A percentile compares a stretch with the other conserved stretches of the same genome.
Conservation (phyloP, 2,888 invertebrate species). For the Eupithecia tripunctaria region DNA sequence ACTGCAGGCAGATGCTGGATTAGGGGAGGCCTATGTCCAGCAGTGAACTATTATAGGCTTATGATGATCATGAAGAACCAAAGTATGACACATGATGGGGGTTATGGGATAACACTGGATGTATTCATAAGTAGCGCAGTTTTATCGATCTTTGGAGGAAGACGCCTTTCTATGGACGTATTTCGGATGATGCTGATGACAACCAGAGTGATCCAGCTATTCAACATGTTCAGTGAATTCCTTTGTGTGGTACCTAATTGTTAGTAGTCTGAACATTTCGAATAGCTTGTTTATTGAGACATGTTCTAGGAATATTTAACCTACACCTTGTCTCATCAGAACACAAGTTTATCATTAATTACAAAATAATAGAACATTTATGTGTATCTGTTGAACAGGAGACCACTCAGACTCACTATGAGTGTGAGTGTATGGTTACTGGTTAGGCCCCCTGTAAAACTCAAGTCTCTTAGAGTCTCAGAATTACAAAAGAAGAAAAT, state of each 20-base stretch:
- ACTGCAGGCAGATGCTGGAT: no score
- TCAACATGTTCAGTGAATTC: slow-evolving; percentile 35
- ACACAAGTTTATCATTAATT: neutral
- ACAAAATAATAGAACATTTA: neutral
- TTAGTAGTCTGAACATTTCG: slow-evolving; percentile 46
- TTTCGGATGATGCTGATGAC: neutral
- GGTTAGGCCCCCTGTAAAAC: neutral
- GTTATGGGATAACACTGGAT: neutral
- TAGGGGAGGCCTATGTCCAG: no score
- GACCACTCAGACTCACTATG: neutral
- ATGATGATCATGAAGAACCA: neutral
- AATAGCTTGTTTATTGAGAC: neutral
- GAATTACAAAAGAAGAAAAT: neutral
- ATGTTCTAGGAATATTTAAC: neutral
- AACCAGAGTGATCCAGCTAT: neutral
- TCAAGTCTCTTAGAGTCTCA: neutral
- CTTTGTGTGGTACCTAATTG: slow-evolving; percentile 32
- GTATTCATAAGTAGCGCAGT: neutral
- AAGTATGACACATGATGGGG: no score
- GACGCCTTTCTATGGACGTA: neutral
- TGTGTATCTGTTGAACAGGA: neutral
- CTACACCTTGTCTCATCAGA: neutral
- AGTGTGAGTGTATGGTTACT: neutral
- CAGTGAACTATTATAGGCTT: no score
- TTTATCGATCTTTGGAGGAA: neutral